Base-by-base conservation (phyloP, 2,113 vertebrate genomes). In the Lampris megalopsis region DNA sequence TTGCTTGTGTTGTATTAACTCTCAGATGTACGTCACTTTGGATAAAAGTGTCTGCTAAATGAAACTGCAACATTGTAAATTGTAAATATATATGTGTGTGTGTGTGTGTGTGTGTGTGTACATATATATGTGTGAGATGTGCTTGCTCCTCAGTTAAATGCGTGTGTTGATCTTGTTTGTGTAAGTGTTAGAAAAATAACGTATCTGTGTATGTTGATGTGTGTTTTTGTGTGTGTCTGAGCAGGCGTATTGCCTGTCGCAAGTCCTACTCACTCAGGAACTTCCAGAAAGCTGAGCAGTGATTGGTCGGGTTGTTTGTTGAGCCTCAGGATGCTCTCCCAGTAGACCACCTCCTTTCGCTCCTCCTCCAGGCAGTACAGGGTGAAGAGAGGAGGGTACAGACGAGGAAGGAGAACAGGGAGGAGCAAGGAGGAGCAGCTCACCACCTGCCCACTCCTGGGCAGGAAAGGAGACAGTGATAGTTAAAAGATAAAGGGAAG, bases 361-460 rank as follows among this genome's bases (percentile, higher is more conserved):
- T 99, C 98, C 0, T 96, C 95, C 80, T 98, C 96, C 86, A 97
- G 94, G 58, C 96, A 95, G 68, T 99, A 99, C 6, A 99, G 85
- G 76, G 96, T 97, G 52, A 99, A 99, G 1, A 99, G 95, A 1
- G 97, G 97, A 0, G 97, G 97, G 79, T 99, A 99, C 57, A 99
- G 96, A 1, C 96, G 95, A 7, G 98, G 98, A 40, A 99, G 92
- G 36, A 99, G 88, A 0, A 98, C 94, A 0, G 98, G 98, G 38
- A 98, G 95, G 63, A 99, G 88, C 80, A 99, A 86, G 58, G 95
- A 95, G 56, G 95, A 96, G 85, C 95, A 95, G 78, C 97, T 97
- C 65, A 99, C 94, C 69, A 97, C 94, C 63, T 87, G 0, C 9
- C 88, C 66, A 54, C 76, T 72, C 45, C 52, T 53, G 78, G 47